A percentile compares a stretch with the other conserved stretches of the same genome.
These are phyloP conservation scores for Agraylea sexmaculata DNA, from an alignment of 1,140 invertebrate species.

Conservation along the genomic window DNA sequence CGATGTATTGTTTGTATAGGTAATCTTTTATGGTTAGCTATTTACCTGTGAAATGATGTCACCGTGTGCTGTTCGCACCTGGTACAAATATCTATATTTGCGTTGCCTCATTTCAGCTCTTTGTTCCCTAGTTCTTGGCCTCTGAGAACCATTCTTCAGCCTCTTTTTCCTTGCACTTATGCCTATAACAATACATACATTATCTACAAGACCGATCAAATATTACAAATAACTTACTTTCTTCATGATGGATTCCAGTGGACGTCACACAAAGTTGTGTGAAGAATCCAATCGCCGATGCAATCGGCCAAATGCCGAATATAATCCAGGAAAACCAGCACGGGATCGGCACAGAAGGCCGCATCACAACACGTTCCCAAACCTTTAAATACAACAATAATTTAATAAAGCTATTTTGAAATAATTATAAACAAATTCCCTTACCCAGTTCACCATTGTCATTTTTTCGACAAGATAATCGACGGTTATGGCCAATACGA, in stretches of 20 bases:
- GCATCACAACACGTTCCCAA: constrained; percentile 39
- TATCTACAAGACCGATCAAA: not conserved
- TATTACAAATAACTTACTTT: constrained; percentile 42
- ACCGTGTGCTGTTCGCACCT: constrained; percentile 75
- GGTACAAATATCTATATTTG: constrained; percentile 80
- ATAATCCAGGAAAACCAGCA: constrained; percentile 71
- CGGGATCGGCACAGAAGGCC: constrained; percentile 40
- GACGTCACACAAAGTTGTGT: constrained; percentile 61
- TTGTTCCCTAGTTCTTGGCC: constrained; percentile 52
- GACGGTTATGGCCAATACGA: constrained; percentile 54
- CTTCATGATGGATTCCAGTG: constrained; percentile 53
- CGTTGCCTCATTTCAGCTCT: constrained; percentile 65
- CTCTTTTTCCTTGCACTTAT: constrained; percentile 36
- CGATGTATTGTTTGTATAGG: too few relatives aligned
- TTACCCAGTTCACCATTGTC: constrained; percentile 56
- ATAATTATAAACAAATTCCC: not conserved
- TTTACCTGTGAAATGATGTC: constrained; percentile 78
- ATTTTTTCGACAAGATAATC: constrained; percentile 70
- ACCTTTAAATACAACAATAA: constrained; percentile 21
- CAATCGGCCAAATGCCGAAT: constrained; percentile 59
- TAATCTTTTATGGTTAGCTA: constrained; percentile 1
- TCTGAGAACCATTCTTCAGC: constrained; percentile 29
- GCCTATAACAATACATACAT: constrained; percentile 24
- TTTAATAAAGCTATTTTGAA: not conserved
- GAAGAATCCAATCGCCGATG: constrained; percentile 52